These are phyloP conservation scores for Porites lutea DNA, from an alignment of 64 coral and sea anemone species.

Conservation along the genomic window DNA sequence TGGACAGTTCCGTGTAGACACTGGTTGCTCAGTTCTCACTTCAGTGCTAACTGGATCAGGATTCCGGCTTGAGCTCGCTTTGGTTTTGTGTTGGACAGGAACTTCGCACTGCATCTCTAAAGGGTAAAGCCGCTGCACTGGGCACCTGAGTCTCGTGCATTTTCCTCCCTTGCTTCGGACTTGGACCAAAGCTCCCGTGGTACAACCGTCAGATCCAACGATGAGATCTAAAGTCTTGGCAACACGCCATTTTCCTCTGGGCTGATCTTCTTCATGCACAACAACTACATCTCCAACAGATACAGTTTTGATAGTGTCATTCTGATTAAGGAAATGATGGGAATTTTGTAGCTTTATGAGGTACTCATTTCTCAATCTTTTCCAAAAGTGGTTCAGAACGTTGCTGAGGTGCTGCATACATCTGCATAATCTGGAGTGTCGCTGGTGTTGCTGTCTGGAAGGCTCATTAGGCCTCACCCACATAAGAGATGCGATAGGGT, in stretches of 20 bases:
- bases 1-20: not conserved
- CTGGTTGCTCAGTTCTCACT: not conserved
- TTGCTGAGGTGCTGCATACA: slow-evolving; percentile 2
- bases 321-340: too few species aligned
- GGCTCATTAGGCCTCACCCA: not conserved
- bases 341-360: too few species aligned
- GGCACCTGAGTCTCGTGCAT: not conserved
- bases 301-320: not conserved
- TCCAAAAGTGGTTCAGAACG: not conserved
- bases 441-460: slow-evolving; percentile 6
- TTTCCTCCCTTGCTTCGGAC: slow-evolving; percentile 1
- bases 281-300: slow-evolving; percentile 12
- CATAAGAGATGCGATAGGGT: not conserved
- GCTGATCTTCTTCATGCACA: slow-evolving; percentile 6
- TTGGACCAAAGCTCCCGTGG: not conserved
- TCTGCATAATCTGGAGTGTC: not conserved
- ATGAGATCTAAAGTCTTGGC: not conserved
- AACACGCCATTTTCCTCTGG: not conserved
- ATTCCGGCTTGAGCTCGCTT: not conserved
- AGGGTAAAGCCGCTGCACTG: slow-evolving; percentile 9
- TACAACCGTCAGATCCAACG: not conserved
- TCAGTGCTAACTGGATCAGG: not conserved
- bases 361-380: not conserved
- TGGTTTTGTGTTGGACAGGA: not conserved
- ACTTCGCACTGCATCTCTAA: not conserved